A percentile compares a stretch with the other conserved stretches of the same genome.
phyloP scores from a whole-genome alignment of 2,113 vertebrate genomes.

The Coreoperca whiteheadi region DNA sequence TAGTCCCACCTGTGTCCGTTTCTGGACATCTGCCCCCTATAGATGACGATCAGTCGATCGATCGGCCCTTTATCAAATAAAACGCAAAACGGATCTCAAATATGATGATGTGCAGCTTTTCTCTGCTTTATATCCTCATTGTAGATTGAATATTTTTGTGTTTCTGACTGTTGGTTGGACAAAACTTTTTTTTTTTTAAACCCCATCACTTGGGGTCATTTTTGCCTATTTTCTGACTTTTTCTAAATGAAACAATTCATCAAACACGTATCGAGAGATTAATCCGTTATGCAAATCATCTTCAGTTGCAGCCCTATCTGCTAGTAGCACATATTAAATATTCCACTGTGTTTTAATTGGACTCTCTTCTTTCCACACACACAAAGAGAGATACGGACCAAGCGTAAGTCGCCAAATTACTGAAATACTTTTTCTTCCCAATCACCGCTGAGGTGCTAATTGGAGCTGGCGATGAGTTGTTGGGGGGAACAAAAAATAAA shows the following conservation, averaged over 20 bases:
- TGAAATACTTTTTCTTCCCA: background rate
- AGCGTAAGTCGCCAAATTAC: background rate
- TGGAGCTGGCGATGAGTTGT: background rate
- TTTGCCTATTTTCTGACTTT: background rate
- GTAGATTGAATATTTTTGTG: background rate
- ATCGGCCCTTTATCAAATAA: too few species aligned
- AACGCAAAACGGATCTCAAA: too few species aligned
- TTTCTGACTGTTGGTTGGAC: background rate
- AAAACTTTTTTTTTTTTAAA: too few species aligned
- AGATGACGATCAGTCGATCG: too few species aligned
- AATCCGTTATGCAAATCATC: background rate
- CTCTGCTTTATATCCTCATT: background rate
- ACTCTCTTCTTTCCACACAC: background rate
- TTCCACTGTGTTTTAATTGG: background rate
- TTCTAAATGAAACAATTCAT: background rate
- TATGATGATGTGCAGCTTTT: too few species aligned
- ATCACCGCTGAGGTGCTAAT: constrained; percentile 11
- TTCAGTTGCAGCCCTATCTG: background rate
- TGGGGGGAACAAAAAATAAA: background rate
- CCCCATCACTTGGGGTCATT: background rate
- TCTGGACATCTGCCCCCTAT: too few species aligned
- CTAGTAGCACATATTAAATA: background rate
- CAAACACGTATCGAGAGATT: background rate
- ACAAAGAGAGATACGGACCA: background rate
- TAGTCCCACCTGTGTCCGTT: too few species aligned